Evolutionary conservation across 2,797 vertebrate species (phyloP).

Genomic region (Labeo calbasu): DNA sequence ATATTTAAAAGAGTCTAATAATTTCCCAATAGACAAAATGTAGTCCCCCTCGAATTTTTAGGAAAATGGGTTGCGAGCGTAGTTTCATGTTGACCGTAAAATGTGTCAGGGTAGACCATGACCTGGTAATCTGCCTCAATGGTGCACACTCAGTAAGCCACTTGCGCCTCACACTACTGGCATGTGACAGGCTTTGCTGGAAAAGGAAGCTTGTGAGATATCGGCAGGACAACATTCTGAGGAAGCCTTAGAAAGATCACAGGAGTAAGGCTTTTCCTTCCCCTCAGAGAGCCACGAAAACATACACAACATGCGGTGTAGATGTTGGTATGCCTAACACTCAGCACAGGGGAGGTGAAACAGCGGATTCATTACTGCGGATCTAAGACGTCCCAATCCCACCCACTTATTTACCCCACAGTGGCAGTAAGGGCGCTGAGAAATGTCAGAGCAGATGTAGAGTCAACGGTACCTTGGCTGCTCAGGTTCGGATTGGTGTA

Average conservation of each 20-base stretch:
- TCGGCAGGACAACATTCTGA: constrained; percentile 17
- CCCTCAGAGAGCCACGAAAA: constrained; percentile 19
- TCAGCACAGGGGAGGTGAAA: constrained; percentile 15
- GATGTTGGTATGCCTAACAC: constrained; percentile 36
- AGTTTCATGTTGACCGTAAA: not conserved
- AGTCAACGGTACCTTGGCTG: constrained; percentile 86
- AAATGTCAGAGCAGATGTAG: constrained; percentile 47
- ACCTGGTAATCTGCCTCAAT: not conserved
- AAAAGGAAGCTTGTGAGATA: constrained; percentile 35
- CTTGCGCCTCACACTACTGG: constrained; percentile 47
- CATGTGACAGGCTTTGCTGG: constrained; percentile 34
- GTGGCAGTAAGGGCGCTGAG: constrained; percentile 67
- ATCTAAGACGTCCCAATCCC: constrained; percentile 35
- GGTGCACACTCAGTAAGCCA: constrained; percentile 45
- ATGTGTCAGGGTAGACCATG: not conserved
- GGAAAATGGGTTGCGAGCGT: not conserved
- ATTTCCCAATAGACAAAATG: not conserved
- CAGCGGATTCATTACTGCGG: not conserved
- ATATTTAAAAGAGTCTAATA: not conserved
- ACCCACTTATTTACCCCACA: constrained; percentile 60
- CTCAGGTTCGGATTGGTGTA: constrained; percentile 94
- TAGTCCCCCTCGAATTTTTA: not conserved
- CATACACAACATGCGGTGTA: constrained; percentile 4
- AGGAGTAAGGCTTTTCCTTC: not conserved
- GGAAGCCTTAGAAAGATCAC: constrained; percentile 22